Percentiles rank a stretch among this genome's conserved stretches.
These are phyloP conservation scores for Andrena bucephala DNA, from an alignment of 2,888 invertebrate species.

Conservation along the genomic window DNA sequence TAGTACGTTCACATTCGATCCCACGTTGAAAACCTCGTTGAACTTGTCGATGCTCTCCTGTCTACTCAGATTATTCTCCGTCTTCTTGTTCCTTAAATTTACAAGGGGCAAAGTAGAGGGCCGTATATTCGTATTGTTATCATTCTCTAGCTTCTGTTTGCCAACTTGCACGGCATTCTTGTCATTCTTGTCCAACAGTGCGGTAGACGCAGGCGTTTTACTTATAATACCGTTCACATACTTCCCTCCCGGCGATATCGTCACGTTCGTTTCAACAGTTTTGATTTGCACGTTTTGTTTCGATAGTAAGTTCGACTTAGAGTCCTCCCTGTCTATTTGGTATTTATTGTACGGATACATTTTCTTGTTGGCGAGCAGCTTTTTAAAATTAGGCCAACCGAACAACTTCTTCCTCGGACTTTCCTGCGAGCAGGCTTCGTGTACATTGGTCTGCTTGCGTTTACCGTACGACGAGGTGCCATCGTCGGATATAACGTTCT, in stretches of 20 bases:
- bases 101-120: conserved; percentile 85
- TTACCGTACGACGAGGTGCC: conserved; percentile 76
- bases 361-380: conserved; percentile 83
- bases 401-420: conserved; percentile 79
- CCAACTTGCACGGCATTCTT: conserved; percentile 76
- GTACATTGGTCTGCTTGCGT: conserved; percentile 86
- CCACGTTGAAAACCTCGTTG: conserved; percentile 90
- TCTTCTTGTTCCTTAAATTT: conserved; percentile 70
- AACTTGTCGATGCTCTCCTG: conserved; percentile 92
- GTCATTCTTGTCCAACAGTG: conserved; percentile 83
- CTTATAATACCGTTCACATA: conserved; percentile 81
- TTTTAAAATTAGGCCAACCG: conserved; percentile 86
- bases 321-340: conserved; percentile 80
- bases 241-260: conserved; percentile 83
- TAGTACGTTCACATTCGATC: conserved; percentile 88
- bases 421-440: conserved; percentile 81
- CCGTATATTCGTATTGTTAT: conserved; percentile 78
- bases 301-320: conserved; percentile 80
- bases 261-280: conserved; percentile 84
- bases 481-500: conserved; percentile 89
- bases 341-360: conserved; percentile 78
- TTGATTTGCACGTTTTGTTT: conserved; percentile 75
- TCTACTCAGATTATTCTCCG: conserved; percentile 85
- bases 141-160: conserved; percentile 67
- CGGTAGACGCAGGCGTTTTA: conserved; percentile 79